A percentile compares a stretch with the other conserved stretches of the same genome.
Evolutionary conservation across 2,888 invertebrate species (phyloP).

Genomic region (Prenolepis imparis): DNA sequence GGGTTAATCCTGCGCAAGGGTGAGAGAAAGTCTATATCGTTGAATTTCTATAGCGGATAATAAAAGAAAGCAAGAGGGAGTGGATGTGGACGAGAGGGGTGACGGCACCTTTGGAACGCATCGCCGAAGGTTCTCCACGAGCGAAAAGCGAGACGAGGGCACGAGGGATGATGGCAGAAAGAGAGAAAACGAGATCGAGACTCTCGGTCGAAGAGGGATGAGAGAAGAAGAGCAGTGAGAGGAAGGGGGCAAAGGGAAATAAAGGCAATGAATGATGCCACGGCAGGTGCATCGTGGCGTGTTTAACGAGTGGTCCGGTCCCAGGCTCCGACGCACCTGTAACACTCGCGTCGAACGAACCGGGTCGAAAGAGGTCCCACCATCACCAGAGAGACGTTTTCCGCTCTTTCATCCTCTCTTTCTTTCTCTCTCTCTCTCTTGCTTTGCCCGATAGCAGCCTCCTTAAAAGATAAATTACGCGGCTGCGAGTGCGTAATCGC

Average conservation of each 20-base stretch:
- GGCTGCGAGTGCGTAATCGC: constrained; percentile 50
- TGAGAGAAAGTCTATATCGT: background rate
- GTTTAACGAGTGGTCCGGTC: constrained; percentile 80
- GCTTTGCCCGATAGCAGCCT: constrained; percentile 64
- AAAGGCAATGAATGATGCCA: constrained; percentile 81
- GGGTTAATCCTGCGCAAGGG: background rate
- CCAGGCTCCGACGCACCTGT: constrained; percentile 80
- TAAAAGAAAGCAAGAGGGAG: constrained; percentile 18
- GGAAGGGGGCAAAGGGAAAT: constrained; percentile 66
- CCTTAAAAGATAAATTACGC: constrained; percentile 63
- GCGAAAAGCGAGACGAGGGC: constrained; percentile 43
- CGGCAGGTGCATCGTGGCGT: constrained; percentile 80
- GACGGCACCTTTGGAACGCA: constrained; percentile 64
- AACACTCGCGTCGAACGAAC: constrained; percentile 62
- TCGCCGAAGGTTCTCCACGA: constrained; percentile 61
- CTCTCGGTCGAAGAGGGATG: constrained; percentile 4
- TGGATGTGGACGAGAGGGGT: constrained; percentile 36
- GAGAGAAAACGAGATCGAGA: constrained; percentile 31
- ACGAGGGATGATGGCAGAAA: constrained; percentile 12
- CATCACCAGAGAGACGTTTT: constrained; percentile 32
- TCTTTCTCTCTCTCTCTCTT: constrained; percentile 10
- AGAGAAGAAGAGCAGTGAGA: constrained; percentile 49
- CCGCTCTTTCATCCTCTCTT: constrained; percentile 26
- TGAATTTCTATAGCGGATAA: constrained; percentile 45
- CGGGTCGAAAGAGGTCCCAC: constrained; percentile 54